These are phyloP conservation scores for Cerceris ruficornis DNA, from an alignment of 2,888 invertebrate species.

Conservation along the genomic window DNA sequence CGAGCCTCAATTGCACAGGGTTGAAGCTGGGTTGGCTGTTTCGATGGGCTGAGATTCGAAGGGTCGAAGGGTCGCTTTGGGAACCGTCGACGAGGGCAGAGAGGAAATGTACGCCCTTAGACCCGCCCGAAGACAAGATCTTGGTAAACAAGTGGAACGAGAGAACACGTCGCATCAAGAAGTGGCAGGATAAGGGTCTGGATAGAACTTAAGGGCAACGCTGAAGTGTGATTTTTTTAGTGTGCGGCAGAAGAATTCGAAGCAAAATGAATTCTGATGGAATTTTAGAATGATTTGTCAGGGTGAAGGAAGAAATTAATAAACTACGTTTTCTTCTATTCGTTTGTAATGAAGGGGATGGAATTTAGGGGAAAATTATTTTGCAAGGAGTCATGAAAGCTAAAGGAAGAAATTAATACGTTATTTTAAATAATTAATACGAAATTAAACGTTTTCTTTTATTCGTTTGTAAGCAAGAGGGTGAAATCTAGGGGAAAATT, in stretches of 20 bases:
- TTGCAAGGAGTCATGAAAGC: too few species aligned
- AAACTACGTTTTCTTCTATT: too few species aligned
- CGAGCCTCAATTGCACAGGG: too few species aligned
- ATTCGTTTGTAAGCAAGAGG: too few species aligned
- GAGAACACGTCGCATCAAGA: constrained; percentile 72
- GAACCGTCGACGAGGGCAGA: not conserved
- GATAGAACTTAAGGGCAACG: constrained; percentile 7
- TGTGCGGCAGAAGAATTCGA: not conserved
- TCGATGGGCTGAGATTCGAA: constrained; percentile 16
- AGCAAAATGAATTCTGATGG: not conserved
- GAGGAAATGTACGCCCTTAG: constrained; percentile 52
- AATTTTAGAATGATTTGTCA: too few species aligned
- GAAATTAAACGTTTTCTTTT: too few species aligned
- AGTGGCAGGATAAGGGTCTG: constrained; percentile 66
- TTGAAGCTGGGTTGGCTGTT: not conserved
- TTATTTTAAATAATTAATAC: too few species aligned
- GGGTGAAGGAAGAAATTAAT: too few species aligned
- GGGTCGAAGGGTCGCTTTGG: constrained; percentile 3
- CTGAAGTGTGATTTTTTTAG: constrained; percentile 11
- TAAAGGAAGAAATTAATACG: too few species aligned
- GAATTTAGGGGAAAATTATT: too few species aligned
- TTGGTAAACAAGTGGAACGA: constrained; percentile 77
- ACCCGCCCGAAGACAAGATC: constrained; percentile 74
- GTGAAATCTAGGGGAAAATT: too few species aligned
- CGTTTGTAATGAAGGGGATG: too few species aligned